These are phyloP conservation scores for Lasioglossum morio DNA, from an alignment of 2,888 invertebrate species.

Conservation along the genomic window DNA sequence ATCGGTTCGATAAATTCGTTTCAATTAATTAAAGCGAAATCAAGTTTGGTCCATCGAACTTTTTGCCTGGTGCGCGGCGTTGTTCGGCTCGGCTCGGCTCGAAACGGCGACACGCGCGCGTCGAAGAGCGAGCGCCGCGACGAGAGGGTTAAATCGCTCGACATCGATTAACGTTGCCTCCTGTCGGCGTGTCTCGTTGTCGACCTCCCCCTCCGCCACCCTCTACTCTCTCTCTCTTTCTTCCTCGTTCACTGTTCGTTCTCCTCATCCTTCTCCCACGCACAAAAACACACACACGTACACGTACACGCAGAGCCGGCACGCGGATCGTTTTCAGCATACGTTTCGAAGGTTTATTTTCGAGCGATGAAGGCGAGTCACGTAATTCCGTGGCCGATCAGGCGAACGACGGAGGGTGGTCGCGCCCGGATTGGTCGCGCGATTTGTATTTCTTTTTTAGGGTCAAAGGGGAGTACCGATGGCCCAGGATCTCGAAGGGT, in stretches of 20 bases:
- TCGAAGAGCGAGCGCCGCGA: conserved; percentile 25
- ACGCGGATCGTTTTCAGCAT: conserved; percentile 35
- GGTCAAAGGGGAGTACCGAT: conserved; percentile 75
- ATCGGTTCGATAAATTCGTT: conserved; percentile 57
- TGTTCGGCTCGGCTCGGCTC: neutral
- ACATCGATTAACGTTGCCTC: conserved; percentile 23
- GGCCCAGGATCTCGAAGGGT: conserved; percentile 71
- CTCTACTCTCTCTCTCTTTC: neutral
- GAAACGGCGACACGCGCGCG: conserved; percentile 21
- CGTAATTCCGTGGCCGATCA: conserved; percentile 67
- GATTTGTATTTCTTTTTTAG: conserved; percentile 74
- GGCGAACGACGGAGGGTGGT: conserved; percentile 58
- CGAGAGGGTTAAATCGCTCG: conserved; percentile 31
- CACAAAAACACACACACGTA: neutral
- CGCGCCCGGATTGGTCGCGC: conserved; percentile 53
- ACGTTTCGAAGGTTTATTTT: conserved; percentile 40
- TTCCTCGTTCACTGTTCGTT: neutral
- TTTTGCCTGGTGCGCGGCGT: conserved; percentile 13
- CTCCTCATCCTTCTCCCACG: neutral
- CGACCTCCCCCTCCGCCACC: neutral
- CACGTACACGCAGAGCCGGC: neutral
- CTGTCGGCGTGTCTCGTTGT: conserved; percentile 16
- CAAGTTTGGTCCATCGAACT: conserved; percentile 51
- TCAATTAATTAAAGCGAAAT: conserved; percentile 58
- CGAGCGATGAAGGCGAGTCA: conserved; percentile 61